These are phyloP conservation scores for Eublepharis macularius DNA, from an alignment of 2,113 vertebrate species.

Conservation along the genomic window DNA sequence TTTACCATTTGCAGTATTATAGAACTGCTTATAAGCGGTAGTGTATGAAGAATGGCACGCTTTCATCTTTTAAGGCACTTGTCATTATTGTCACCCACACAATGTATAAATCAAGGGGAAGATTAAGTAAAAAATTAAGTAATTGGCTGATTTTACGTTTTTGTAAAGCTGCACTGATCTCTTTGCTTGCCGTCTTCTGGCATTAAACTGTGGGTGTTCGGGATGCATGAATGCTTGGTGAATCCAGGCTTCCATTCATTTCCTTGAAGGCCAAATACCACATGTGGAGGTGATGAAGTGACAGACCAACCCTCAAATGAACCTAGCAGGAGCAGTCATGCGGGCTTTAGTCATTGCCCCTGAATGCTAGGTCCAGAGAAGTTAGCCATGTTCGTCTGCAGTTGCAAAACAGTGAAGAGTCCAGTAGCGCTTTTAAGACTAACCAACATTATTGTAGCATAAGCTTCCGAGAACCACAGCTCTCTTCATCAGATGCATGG, in stretches of 20 bases:
- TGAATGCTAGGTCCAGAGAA: too few relatives aligned
- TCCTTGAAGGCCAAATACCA: neutral
- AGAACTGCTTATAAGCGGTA: neutral
- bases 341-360: too few relatives aligned
- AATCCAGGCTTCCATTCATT: neutral
- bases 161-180: neutral
- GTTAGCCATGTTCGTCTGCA: too few relatives aligned
- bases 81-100: conserved; percentile 40
- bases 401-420: too few relatives aligned
- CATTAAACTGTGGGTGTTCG: conserved; percentile 5
- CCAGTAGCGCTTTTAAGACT: too few relatives aligned
- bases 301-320: neutral
- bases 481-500: too few relatives aligned
- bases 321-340: too few relatives aligned
- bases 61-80: conserved; percentile 23
- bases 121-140: conserved; percentile 33
- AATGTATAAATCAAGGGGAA: conserved; percentile 15
- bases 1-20: conserved; percentile 22
- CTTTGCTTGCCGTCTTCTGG: neutral
- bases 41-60: conserved; percentile 36
- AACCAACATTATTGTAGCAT: too few relatives aligned
- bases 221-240: too few relatives aligned
- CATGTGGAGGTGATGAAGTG: neutral
- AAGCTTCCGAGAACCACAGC: too few relatives aligned
- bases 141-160: conserved; percentile 4